Percentiles rank a stretch among this genome's conserved stretches.
phyloP scores from a whole-genome alignment of 2,888 invertebrate species.

The Steinernema carpocapsae region DNA sequence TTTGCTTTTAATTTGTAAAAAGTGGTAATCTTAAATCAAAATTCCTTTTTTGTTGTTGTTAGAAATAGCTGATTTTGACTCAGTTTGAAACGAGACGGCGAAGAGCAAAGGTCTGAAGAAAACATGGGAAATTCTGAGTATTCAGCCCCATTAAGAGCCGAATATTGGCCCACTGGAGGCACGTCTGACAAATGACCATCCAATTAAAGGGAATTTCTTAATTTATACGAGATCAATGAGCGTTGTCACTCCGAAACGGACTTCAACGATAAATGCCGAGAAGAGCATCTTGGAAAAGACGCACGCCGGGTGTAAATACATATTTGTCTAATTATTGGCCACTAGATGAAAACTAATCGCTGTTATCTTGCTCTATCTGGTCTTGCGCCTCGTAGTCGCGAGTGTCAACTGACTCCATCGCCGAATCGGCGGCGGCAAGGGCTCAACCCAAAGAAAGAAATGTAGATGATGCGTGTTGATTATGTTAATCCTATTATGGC shows the following conservation, averaged over 20 bases:
- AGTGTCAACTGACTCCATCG: no score
- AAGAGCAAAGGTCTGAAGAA: not conserved
- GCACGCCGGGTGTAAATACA: constrained; percentile 21
- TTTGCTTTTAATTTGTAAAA: no score
- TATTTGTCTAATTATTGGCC: constrained; percentile 5
- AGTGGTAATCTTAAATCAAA: no score
- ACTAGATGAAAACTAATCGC: not conserved
- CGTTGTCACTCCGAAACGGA: not conserved
- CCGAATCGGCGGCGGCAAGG: not conserved
- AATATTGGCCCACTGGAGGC: no score
- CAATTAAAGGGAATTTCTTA: constrained; percentile 32
- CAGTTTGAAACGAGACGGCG: no score
- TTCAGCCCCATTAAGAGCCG: no score
- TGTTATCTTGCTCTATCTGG: not conserved
- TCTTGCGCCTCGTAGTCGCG: no score
- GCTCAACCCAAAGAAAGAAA: constrained; percentile 10
- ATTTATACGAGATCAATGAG: constrained; percentile 31
- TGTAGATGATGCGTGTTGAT: constrained; percentile 34
- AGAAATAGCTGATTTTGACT: no score
- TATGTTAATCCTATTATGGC: constrained; percentile 35
- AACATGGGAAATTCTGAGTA: not conserved
- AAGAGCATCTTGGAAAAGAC: constrained; percentile 14
- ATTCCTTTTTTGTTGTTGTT: no score
- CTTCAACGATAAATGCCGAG: not conserved
- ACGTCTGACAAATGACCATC: constrained; percentile 25